Evolutionary conservation across 2,797 vertebrate genomes (phyloP), one percentile per base, ranked within the genome.

Genomic region (Acanthornis magna): DNA sequence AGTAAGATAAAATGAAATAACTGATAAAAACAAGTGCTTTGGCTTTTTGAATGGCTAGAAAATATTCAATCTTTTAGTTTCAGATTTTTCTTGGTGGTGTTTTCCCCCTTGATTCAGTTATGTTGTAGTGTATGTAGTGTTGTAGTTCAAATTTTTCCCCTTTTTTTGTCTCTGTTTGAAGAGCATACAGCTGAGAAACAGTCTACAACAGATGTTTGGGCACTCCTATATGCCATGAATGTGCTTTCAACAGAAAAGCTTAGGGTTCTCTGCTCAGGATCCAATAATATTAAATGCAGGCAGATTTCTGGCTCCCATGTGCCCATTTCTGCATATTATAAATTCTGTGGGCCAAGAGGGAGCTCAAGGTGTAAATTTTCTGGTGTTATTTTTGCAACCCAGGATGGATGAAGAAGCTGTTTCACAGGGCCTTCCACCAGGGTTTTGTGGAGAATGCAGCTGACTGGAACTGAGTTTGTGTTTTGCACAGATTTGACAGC

Each of bases 201-300:
- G 50, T 16, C 73, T n/a, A 25, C 54, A 62, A 81, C 61, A 91
- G 79, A 86, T 13, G 0, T 65, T 0, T 65, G 76, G 76, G 73
- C 71, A 43, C 38, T 88, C 80, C 25, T 22, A 32, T 75, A 48
- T 68, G 66, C 76, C 0, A 1, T 43, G 70, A 93, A 84, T 57
- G 20, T 81, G 34, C 79, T 91, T 78, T 85, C 88, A 77, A 27
- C 27, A 36, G 75, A 91, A 93, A 91, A 86, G n/a, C 36, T 72
- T 30, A 23, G 25, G 62, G 11, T 38, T 38, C 23, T 57, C 75
- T 91, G 70, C 54, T 78, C 85, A 62, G 77, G 26, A 66, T 88
- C 62, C 50, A 75, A 70, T 84, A 86, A 91, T 27, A 81, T 68
- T 55, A 88, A 94, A 79, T 48, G 54, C 78, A 96, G 72, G 47